Evolutionary conservation across 2,113 vertebrate genomes (phyloP), one percentile per base, ranked within the genome.

Genomic region (Poicephalus gulielmi): DNA sequence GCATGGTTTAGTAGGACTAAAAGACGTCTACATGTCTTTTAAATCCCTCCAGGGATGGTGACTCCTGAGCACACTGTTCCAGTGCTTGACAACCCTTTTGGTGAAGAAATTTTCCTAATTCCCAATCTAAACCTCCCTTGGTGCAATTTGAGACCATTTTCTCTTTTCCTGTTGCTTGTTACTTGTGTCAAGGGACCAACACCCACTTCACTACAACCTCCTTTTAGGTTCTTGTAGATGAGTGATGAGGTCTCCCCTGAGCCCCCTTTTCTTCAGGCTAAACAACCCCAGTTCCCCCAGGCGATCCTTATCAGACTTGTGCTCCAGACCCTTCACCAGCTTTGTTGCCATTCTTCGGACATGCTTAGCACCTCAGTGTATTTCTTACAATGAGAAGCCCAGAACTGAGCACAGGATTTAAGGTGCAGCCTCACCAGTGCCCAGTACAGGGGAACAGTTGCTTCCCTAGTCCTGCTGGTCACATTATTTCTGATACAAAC

Each of bases 131-230:
- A 85, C 31, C 44, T 44, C 13, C 24, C 17, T 9, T 69, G 18
- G 2, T 8, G 2, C 7, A 68, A 41, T 16, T 46, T 39, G 27
- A 53, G 39, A 23, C 22, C 2, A 1, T 64, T 43, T 86, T 18
- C 9, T 52, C 16, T 86, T 8, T 2, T 41, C 8, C 33, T 78
- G 0, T 63, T 3, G 1, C 53, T 57, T 31, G 1, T n/a, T 28
- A 20, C 19, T 4, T 83, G 33, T 9, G 30, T 77, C 35, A 62
- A 55, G 41, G 68, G 13, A 11, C 28, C 0, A 0, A 30, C 2
- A 2, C 20, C 9, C 6, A 7, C 37, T 37, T 52, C 8, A 0
- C 33, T 39, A 0, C 33, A 55, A 0, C 33, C 53, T 63, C 66
- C 30, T 68, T 23, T 86, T 49, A 64, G 7, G 17, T 2, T 41